phyloP scores from a whole-genome alignment of 2,888 invertebrate species.

The Catocala fraxini region DNA sequence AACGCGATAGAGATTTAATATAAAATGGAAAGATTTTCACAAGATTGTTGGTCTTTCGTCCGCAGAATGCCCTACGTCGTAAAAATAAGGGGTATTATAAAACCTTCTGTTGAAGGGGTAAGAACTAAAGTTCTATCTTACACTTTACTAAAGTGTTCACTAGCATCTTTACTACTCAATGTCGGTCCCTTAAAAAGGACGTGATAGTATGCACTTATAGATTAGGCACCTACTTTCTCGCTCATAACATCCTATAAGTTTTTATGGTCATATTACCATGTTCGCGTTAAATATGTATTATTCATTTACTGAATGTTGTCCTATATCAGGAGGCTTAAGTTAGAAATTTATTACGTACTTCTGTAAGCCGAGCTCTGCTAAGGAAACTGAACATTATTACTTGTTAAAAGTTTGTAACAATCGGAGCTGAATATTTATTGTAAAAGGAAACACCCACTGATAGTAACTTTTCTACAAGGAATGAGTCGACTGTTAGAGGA shows the following conservation, averaged over 20 bases:
- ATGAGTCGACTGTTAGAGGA: slow-evolving; percentile 18
- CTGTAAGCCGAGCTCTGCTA: slow-evolving; percentile 40
- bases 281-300: slow-evolving; percentile 40
- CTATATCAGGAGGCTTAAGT: slow-evolving; percentile 45
- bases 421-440: slow-evolving; percentile 51
- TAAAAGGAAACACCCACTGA: slow-evolving; percentile 36
- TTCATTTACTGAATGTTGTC: slow-evolving; percentile 53
- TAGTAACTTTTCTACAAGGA: slow-evolving; percentile 26
- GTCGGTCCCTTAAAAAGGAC: too few relatives aligned
- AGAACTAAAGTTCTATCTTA: slow-evolving; percentile 17
- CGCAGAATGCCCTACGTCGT: slow-evolving; percentile 43
- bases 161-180: too few relatives aligned
- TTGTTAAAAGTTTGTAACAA: slow-evolving; percentile 53
- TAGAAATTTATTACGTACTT: slow-evolving; percentile 40
- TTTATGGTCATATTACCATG: slow-evolving; percentile 10
- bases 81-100: slow-evolving; percentile 48
- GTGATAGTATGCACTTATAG: too few relatives aligned
- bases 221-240: too few relatives aligned
- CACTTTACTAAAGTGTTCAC: too few relatives aligned
- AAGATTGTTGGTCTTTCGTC: slow-evolving; percentile 32
- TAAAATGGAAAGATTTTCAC: slow-evolving; percentile 47
- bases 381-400: slow-evolving; percentile 50
- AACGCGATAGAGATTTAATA: slow-evolving; percentile 57
- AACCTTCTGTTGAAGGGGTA: slow-evolving; percentile 38
- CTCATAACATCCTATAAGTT: too few relatives aligned